phyloP scores from a whole-genome alignment of 2,797 vertebrate genomes.

The Amniataba percoides region DNA sequence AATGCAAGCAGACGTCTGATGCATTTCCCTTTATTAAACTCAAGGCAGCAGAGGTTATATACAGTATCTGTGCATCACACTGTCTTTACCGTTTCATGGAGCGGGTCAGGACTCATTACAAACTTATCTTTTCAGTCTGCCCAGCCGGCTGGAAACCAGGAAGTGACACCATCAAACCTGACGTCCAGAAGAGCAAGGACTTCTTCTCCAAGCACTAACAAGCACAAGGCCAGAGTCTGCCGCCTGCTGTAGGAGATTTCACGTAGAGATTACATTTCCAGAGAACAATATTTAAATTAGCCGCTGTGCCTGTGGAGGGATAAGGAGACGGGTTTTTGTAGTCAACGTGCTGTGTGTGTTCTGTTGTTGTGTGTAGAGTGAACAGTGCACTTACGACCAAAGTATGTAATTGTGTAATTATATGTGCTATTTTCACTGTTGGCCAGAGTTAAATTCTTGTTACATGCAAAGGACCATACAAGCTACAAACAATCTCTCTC shows the following conservation, averaged over 20 bases:
- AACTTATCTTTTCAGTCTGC: conserved; percentile 89
- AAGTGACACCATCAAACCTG: conserved; percentile 98
- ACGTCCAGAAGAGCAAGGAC: conserved; percentile 95
- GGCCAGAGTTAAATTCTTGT: conserved; percentile 18
- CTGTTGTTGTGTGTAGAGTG: conserved; percentile 40
- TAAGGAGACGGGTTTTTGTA: conserved; percentile 25
- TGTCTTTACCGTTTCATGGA: conserved; percentile 32
- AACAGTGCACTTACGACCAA: conserved; percentile 47
- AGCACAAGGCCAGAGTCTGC: conserved; percentile 71
- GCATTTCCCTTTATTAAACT: neutral
- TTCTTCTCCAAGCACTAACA: conserved; percentile 96
- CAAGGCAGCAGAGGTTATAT: neutral
- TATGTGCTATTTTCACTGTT: conserved; percentile 26
- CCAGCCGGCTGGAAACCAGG: conserved; percentile 99
- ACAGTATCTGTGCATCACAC: neutral
- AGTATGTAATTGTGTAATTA: conserved; percentile 39
- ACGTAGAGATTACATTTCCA: conserved; percentile 57
- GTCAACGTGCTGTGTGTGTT: conserved; percentile 28
- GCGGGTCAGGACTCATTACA: conserved; percentile 60
- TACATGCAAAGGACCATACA: conserved; percentile 26
- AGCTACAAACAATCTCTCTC: neutral
- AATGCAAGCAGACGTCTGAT: neutral
- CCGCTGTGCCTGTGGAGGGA: conserved; percentile 54
- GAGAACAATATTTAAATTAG: conserved; percentile 54
- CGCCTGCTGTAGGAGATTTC: conserved; percentile 72